Evolutionary conservation across 2,888 invertebrate genomes (phyloP).

Genomic region (Eudasyphora cyanicolor): DNA sequence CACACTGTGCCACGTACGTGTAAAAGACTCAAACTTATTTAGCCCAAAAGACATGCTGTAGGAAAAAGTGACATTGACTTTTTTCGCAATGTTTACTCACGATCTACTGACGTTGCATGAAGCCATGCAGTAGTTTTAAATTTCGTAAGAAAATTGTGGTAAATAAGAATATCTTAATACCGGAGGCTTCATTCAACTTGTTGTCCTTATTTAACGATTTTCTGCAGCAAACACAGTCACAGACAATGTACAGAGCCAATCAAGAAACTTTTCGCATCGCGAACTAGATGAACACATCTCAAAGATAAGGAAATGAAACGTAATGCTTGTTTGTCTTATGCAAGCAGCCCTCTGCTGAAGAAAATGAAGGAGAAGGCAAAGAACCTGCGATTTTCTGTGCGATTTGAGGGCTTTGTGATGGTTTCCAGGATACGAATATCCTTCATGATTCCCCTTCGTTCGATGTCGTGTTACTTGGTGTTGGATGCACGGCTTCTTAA

Average conservation of each 20-base stretch:
- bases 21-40: too few relatives aligned
- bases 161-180: conserved; percentile 47
- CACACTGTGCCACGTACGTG: too few relatives aligned
- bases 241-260: background rate
- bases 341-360: too few relatives aligned
- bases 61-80: background rate
- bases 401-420: conserved; percentile 15
- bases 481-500: background rate
- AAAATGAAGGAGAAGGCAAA: background rate
- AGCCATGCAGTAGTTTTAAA: conserved; percentile 23
- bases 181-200: conserved; percentile 33
- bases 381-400: background rate
- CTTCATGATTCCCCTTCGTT: background rate
- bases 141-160: conserved; percentile 29
- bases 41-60: background rate
- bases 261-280: background rate
- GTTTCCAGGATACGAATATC: background rate
- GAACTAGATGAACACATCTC: conserved; percentile 14
- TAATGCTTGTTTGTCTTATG: conserved; percentile 26
- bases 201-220: conserved; percentile 3
- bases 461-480: background rate
- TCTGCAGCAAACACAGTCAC: background rate
- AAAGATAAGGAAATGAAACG: conserved; percentile 28
- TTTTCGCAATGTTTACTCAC: background rate
- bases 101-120: background rate